Base-by-base conservation (phyloP, 1,140 invertebrate species). In the Papilio polyxenes region DNA sequence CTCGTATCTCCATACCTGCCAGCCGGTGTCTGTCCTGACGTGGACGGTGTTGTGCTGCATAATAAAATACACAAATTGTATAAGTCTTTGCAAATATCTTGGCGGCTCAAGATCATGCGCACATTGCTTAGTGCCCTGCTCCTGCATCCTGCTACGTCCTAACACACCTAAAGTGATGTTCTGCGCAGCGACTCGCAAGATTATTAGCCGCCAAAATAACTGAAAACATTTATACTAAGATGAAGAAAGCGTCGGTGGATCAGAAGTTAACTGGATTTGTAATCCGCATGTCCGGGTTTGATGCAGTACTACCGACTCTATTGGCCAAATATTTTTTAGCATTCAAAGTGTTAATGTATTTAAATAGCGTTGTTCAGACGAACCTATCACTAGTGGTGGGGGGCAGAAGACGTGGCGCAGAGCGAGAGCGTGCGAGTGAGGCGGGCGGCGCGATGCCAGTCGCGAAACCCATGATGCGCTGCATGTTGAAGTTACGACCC, bases 401-500 rank as follows among this genome's bases (percentile, higher is more conserved):
- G 23, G 83, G 82, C 48, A 76, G 53, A 15, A 76, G 83, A 75
- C 82, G 79, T 17, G 74, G 48, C 31, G 80, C 40, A 72, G 62
- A 23, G 83, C 51, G 82, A 80, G 65, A 56, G 78, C 9, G 82
- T 80, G 69, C 74, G 74, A 83, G 74, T 8, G 75, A 82, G 20
- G 83, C 49, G 23, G 92, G 90, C 79, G 92, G 90, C 13, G 90
- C 84, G 86, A 94, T 94, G 77, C 93, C 93, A 59, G 93, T 91
- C 86, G 93, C 94, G 86, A 95, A 91, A 56, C 93, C 93, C 83
- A 91, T 93, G 65, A 95, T 95, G 40, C 92, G 91, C 85, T 95
- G 94, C 92, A 93, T 95, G 88, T 94, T 94, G 87, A 95, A 95
- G 85, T 93, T 92, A 80, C 92, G 92, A 8, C 91, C 90, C 82